phyloP scores from a whole-genome alignment of 2,797 vertebrate genomes.

The Myotis planiceps region DNA sequence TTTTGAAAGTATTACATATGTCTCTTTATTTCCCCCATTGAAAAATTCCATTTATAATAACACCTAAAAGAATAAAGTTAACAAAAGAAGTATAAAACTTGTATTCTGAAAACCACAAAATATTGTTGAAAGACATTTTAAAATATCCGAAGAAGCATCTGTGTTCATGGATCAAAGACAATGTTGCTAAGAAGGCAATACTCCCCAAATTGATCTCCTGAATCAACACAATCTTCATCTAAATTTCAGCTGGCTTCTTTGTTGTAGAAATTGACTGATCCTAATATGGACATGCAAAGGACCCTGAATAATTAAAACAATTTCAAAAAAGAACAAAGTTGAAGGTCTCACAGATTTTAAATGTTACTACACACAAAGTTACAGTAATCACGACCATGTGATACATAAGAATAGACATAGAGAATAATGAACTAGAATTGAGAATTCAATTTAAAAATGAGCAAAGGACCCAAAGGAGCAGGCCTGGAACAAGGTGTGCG shows the following conservation, averaged over 20 bases:
- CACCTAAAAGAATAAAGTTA: constrained; percentile 41
- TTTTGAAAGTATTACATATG: too few species aligned
- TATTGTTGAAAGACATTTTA: not conserved
- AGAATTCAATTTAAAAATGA: not conserved
- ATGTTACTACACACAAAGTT: not conserved
- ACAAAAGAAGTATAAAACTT: not conserved
- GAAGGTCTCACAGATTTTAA: not conserved
- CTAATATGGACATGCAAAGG: not conserved
- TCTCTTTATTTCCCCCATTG: too few species aligned
- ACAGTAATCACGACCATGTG: not conserved
- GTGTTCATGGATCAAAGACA: not conserved
- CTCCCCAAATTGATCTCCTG: not conserved
- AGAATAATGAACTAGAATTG: not conserved
- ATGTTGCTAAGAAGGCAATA: not conserved
- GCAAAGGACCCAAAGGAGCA: not conserved
- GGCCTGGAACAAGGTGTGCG: not conserved
- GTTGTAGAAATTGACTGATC: not conserved
- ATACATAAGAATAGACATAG: not conserved
- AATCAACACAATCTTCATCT: not conserved
- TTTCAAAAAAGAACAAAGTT: not conserved
- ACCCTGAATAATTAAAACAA: not conserved
- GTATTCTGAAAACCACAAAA: not conserved
- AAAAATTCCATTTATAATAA: not conserved
- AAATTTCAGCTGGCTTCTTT: not conserved
- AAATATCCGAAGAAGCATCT: not conserved